phyloP scores from a whole-genome alignment of 1,140 invertebrate genomes.

The Colletes gigas region DNA sequence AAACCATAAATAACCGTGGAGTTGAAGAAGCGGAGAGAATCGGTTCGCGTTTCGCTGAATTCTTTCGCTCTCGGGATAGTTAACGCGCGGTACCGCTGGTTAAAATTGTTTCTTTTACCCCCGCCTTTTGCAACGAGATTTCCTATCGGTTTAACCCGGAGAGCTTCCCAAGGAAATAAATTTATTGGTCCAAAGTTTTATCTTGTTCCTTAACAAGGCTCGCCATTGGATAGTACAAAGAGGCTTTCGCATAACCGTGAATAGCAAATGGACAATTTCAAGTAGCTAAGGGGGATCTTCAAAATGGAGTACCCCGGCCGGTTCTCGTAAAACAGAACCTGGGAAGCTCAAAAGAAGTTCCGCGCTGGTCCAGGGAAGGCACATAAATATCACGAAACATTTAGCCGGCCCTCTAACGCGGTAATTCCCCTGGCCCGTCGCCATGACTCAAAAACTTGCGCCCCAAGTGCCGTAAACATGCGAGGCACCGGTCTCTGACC shows the following conservation, averaged over 20 bases:
- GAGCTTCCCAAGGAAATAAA: too few species aligned
- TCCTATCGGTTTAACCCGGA: neutral
- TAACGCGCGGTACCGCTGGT: too few species aligned
- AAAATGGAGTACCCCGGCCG: neutral
- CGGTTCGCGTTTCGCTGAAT: neutral
- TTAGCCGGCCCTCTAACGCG: neutral
- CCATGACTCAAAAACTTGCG: conserved; percentile 16
- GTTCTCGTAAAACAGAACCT: neutral
- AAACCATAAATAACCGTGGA: conserved; percentile 67
- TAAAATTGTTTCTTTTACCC: neutral
- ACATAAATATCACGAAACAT: conserved; percentile 14
- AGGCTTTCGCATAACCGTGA: too few species aligned
- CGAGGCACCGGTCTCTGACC: conserved; percentile 1
- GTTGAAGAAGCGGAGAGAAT: conserved; percentile 31
- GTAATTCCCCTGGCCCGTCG: neutral
- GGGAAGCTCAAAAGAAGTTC: neutral
- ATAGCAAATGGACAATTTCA: neutral
- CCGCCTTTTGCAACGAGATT: neutral
- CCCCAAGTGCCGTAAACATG: conserved; percentile 2
- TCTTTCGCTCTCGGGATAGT: neutral
- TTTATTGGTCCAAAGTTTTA: too few species aligned
- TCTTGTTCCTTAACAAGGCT: too few species aligned
- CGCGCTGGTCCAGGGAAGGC: too few species aligned
- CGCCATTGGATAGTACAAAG: too few species aligned
- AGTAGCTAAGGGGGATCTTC: neutral